Evolutionary conservation across 1,140 invertebrate species (phyloP).

Genomic region (Penaeus indicus): DNA sequence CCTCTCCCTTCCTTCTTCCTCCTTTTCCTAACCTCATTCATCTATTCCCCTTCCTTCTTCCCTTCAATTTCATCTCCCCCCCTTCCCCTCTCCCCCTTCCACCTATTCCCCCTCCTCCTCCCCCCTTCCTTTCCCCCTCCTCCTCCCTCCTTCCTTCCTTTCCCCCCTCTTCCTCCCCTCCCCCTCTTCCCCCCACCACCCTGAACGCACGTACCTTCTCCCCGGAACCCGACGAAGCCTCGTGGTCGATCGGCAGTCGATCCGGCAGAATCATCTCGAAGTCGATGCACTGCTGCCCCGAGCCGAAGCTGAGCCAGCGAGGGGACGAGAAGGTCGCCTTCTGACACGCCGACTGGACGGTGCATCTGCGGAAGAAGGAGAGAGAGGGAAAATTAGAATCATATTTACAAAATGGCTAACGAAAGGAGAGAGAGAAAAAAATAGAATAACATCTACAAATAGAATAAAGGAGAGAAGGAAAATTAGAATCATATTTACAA

Average conservation of each 20-base stretch:
- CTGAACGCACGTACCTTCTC: neutral
- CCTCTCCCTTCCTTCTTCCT: neutral
- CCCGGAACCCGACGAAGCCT: constrained; percentile 44
- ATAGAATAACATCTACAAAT: too few relatives aligned
- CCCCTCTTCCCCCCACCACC: neutral
- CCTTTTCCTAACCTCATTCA: neutral
- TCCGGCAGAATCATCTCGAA: constrained; percentile 94
- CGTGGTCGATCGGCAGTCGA: constrained; percentile 82
- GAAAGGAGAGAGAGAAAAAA: too few relatives aligned
- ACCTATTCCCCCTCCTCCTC: neutral
- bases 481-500: too few relatives aligned
- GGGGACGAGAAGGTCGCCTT: constrained; percentile 86
- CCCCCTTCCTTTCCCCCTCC: neutral
- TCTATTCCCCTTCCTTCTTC: neutral
- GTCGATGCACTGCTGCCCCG: constrained; percentile 94
- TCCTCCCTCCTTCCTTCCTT: neutral
- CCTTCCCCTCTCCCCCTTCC: neutral
- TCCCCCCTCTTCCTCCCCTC: neutral
- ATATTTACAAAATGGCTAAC: too few relatives aligned
- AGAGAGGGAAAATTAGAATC: too few relatives aligned
- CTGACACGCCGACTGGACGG: constrained; percentile 53
- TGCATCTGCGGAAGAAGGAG: constrained; percentile 29
- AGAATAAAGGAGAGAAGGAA: too few relatives aligned
- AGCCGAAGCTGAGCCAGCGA: constrained; percentile 91
- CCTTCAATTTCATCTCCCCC: neutral